These are phyloP conservation scores for Enteromius afrohamiltoni DNA, from an alignment of 2,797 vertebrate genomes.

Conservation along the genomic window DNA sequence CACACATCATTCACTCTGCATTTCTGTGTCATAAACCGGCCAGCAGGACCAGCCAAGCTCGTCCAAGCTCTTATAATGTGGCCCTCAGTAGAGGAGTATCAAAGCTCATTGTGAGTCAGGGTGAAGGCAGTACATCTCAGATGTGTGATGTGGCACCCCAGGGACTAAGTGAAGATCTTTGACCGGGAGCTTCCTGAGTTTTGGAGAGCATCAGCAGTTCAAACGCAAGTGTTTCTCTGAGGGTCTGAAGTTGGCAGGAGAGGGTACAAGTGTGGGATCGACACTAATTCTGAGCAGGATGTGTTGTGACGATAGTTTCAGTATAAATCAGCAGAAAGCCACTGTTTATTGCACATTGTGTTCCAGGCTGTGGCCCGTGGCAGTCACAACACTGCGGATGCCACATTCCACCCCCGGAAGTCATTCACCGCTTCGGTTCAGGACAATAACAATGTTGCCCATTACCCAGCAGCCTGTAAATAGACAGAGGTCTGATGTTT, in stretches of 20 bases:
- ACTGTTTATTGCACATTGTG: constrained; percentile 1
- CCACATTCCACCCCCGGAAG: constrained; percentile 15
- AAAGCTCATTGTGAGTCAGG: constrained; percentile 15
- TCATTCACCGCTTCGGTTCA: background rate
- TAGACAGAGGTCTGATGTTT: constrained; percentile 22
- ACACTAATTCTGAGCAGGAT: background rate
- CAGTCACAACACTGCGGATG: constrained; percentile 16
- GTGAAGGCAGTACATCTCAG: background rate
- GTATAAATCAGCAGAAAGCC: background rate
- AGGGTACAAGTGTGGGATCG: background rate
- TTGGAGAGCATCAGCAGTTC: constrained; percentile 13
- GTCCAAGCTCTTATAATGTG: background rate
- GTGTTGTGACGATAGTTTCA: background rate
- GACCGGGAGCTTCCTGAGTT: constrained; percentile 6
- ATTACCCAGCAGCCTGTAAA: background rate
- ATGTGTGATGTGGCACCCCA: background rate
- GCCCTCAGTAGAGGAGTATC: background rate
- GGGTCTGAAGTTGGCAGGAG: constrained; percentile 3
- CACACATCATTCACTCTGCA: background rate
- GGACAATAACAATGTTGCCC: background rate
- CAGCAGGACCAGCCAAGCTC: background rate
- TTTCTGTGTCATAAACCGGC: background rate
- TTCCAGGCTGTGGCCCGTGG: background rate
- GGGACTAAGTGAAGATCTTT: background rate
- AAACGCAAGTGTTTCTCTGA: constrained; percentile 16